Evolutionary conservation across 2,888 invertebrate species (phyloP).

Genomic region (Heliconius aoede): DNA sequence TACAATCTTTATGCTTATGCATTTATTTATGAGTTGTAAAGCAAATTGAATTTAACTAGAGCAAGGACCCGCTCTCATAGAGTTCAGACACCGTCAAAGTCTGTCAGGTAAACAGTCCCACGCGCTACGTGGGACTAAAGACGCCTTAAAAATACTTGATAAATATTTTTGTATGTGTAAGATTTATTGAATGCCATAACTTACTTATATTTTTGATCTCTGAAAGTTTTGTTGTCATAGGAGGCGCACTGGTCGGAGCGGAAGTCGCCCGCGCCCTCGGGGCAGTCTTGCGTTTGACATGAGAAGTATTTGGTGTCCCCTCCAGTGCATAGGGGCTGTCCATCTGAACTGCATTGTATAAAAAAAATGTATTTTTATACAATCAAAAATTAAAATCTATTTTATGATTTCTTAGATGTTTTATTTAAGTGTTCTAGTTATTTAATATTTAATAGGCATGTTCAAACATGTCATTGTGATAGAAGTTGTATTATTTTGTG

Average conservation of each 20-base stretch:
- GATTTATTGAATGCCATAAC: neutral
- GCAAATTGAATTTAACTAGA: too few relatives aligned
- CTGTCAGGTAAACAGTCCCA: too few relatives aligned
- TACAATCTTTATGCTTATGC: too few relatives aligned
- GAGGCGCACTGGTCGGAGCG: constrained; percentile 94
- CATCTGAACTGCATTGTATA: constrained; percentile 82
- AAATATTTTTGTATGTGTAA: too few relatives aligned
- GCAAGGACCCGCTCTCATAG: too few relatives aligned
- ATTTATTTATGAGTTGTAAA: too few relatives aligned
- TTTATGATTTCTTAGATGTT: neutral
- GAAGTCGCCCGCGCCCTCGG: constrained; percentile 90
- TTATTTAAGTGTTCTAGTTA: neutral
- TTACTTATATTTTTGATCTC: constrained; percentile 91
- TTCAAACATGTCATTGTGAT: too few relatives aligned
- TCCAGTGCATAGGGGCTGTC: constrained; percentile 87
- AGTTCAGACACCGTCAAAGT: too few relatives aligned
- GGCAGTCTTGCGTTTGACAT: constrained; percentile 96
- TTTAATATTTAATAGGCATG: neutral
- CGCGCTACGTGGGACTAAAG: too few relatives aligned
- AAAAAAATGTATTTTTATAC: neutral
- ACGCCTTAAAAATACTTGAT: too few relatives aligned
- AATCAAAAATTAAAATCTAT: too few relatives aligned
- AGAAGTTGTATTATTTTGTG: too few relatives aligned
- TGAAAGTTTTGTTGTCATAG: constrained; percentile 91
- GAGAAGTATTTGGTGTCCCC: constrained; percentile 93